Evolutionary conservation across 2,113 vertebrate genomes (phyloP), one percentile per base, ranked within the genome.

Genomic region (Pelodiscus sinensis): DNA sequence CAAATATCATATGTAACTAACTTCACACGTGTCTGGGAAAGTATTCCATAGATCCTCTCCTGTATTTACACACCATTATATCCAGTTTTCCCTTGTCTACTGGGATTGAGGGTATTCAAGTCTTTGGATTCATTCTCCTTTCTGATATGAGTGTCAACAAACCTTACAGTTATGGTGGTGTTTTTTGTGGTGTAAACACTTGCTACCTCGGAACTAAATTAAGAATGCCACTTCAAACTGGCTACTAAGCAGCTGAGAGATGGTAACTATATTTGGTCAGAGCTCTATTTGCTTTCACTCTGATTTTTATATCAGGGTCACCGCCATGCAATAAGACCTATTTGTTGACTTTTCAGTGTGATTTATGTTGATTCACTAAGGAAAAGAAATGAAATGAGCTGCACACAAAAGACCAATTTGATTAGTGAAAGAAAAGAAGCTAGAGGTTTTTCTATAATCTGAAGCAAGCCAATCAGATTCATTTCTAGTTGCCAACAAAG

Each of bases 361-460:
- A 84, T 89, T 89, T 94, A 65, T 82, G 94, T 29, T 78, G 16
- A 62, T 54, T 29, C 35, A 79, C 73, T 4, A 55, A 90, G 87
- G 16, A 88, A 88, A 94, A 84, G 82, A 71, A 80, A 82, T 80
- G 21, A 75, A 75, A 19, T 75, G 38, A 50, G 16, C 5, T 68
- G 5, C 31, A 44, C 73, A 68, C 58, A 89, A 50, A 78, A 82
- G 8, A 84, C 55, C 1, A 77, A 71, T 80, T 91, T 92, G 7
- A 25, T 75, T 75, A 50, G 73, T 75, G 73, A 75, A 44, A 51
- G 8, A 85, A 55, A 25, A 80, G 9, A 58, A 31, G 1, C 5
- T 8, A 73, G 62, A 18, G 11, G 19, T 84, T 89, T 11, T 16
- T 2, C 79, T 81, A 50, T 38, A 77, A 92, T 65, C 9, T 35